Evolutionary conservation across 2,113 vertebrate species (phyloP).

Genomic region (Zingel zingel): DNA sequence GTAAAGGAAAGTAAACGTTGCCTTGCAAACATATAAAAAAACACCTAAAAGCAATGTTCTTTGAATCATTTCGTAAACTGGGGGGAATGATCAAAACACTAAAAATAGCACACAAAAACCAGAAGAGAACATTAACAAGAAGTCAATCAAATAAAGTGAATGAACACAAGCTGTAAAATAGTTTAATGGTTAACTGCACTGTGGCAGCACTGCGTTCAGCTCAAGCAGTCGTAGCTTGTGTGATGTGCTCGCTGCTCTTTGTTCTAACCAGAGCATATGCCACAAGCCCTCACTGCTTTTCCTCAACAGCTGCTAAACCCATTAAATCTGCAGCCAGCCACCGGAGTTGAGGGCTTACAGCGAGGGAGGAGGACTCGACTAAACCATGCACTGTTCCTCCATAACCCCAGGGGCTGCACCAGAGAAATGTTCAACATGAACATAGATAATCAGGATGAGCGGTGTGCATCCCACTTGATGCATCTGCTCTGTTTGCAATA

Average conservation of each 20-base stretch:
- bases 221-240: constrained; percentile 42
- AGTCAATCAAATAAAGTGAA: constrained; percentile 56
- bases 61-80: neutral
- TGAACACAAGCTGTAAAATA: constrained; percentile 62
- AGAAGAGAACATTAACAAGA: constrained; percentile 23
- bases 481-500: constrained; percentile 14
- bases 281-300: constrained; percentile 79
- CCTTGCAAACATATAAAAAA: constrained; percentile 4
- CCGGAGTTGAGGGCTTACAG: constrained; percentile 66
- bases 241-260: constrained; percentile 72
- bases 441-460: constrained; percentile 51
- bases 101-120: constrained; percentile 1
- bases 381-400: constrained; percentile 61
- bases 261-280: constrained; percentile 81
- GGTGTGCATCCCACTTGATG: constrained; percentile 16
- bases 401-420: constrained; percentile 66
- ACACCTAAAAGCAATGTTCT: neutral
- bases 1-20: constrained; percentile 22
- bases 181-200: constrained; percentile 53
- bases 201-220: constrained; percentile 44
- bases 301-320: constrained; percentile 83
- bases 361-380: constrained; percentile 58
- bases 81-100: neutral
- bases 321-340: constrained; percentile 83
- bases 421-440: constrained; percentile 64